These are phyloP conservation scores for Pachypeltis micranthus DNA, from an alignment of 1,140 invertebrate genomes.

Conservation along the genomic window DNA sequence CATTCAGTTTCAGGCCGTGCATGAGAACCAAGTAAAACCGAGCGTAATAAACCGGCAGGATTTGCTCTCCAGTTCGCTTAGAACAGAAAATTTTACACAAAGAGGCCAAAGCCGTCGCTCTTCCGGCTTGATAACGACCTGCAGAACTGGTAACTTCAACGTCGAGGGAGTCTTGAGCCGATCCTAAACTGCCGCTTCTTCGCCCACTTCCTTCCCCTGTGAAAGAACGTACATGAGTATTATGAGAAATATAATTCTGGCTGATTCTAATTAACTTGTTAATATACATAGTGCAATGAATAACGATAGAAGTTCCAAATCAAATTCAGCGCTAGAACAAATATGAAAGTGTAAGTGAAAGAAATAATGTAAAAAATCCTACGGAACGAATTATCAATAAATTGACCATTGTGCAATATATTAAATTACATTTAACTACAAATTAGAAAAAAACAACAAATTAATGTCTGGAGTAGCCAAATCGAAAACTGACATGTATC, in stretches of 20 bases:
- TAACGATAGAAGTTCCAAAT: no score
- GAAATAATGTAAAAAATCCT: no score
- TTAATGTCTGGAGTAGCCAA: no score
- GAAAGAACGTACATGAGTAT: background rate
- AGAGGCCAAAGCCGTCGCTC: slow-evolving; percentile 89
- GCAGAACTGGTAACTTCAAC: background rate
- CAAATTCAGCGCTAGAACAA: no score
- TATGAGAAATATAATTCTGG: no score
- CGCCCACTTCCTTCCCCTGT: slow-evolving; percentile 24
- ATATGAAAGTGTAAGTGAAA: background rate
- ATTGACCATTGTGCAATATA: no score
- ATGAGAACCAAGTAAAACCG: slow-evolving; percentile 87
- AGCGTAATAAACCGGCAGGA: slow-evolving; percentile 85
- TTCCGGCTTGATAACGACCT: slow-evolving; percentile 57
- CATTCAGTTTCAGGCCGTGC: slow-evolving; percentile 63
- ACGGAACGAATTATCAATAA: no score
- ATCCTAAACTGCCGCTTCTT: slow-evolving; percentile 10
- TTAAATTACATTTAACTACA: no score
- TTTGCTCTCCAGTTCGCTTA: slow-evolving; percentile 90
- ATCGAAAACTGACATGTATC: no score
- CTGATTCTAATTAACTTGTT: no score
- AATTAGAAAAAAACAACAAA: no score
- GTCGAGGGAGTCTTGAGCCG: slow-evolving; percentile 17
- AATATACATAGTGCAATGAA: no score
- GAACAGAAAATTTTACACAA: slow-evolving; percentile 91